These are phyloP conservation scores for Solea senegalensis DNA, from an alignment of 2,113 vertebrate species.

Conservation along the genomic window DNA sequence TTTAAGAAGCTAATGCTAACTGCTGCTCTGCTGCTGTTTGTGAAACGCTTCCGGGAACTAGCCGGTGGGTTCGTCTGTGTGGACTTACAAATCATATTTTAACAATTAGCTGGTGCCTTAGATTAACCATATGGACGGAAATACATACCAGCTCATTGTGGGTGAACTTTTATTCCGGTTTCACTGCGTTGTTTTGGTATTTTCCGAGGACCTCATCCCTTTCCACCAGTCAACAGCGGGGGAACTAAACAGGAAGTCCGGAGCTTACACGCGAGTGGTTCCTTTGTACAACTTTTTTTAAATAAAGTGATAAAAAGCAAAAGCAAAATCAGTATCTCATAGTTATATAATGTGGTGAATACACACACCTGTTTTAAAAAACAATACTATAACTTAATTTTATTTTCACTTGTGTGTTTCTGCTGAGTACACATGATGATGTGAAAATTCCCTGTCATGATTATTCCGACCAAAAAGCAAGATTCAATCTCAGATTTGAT, in stretches of 20 bases:
- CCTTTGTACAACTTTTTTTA: slow-evolving; percentile 31
- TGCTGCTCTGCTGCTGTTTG: slow-evolving; percentile 1
- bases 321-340: neutral
- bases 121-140: neutral
- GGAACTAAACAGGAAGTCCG: slow-evolving; percentile 66
- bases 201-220: slow-evolving; percentile 65
- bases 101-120: fast-evolving
- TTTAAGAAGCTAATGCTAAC: slow-evolving; percentile 49
- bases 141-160: slow-evolving; percentile 85
- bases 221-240: slow-evolving; percentile 36
- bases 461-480: no score
- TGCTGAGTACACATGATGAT: no score
- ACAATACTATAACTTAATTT: no score
- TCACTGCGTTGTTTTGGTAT: slow-evolving; percentile 55
- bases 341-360: no score
- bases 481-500: no score
- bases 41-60: slow-evolving; percentile 60
- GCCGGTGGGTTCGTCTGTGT: slow-evolving; percentile 15
- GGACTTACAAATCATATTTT: neutral
- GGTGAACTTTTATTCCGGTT: slow-evolving; percentile 62
- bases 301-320: neutral
- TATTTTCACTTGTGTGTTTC: no score
- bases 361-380: no score
- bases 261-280: slow-evolving; percentile 37
- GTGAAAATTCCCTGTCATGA: no score